Base-by-base conservation (phyloP, 1,140 invertebrate species). In the Drosophila suzukii region DNA sequence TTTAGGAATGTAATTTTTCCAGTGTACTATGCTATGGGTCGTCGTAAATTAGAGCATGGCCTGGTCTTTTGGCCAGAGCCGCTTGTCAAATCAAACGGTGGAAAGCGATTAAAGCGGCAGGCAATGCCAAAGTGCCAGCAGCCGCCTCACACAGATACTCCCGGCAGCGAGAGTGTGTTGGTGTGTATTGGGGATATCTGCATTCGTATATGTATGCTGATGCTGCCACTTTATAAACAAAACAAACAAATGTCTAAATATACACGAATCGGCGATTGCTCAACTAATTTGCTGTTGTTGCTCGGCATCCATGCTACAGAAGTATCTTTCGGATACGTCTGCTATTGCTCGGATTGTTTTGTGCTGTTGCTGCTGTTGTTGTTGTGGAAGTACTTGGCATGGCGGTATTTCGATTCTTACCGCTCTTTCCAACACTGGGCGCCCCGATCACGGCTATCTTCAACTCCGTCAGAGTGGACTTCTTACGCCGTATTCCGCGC, bases 371-470 rank as follows among this genome's bases (percentile, higher is more conserved):
- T 27, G 24, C 24, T 24, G 17, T 43, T 56, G 39, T 57, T 27
- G 30, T 36, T 38, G 24, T 6, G 15, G 20, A 59, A 32, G 17
- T 38, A 78, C 66, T 65, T 36, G 63, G n/a, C 51, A n/a, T 46
- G 17, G 17, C 24, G 59, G 34, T 32, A 41, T 38, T 36, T 27
- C 60, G 20, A 44, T 32, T 46, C 84, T 88, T 94, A 97, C 97
- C 97, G 90, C 96, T 97, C 94, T 98, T 98, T 46, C 97, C 97
- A 59, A 97, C 97, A 60, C 96, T 95, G 6, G 96, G 96, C 43
- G 96, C 96, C 58, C 97, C 97, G 68, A 98, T 93, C 57, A 98
- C 96, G 17, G 96, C 96, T 50, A 98, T 95, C 93, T 97, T 97
- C 58, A 98, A 96, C 93, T 98, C 97, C 62, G 96, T 95, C 24